Conservation (phyloP, 1,140 invertebrate species). For the Oryctes rhinoceros region DNA sequence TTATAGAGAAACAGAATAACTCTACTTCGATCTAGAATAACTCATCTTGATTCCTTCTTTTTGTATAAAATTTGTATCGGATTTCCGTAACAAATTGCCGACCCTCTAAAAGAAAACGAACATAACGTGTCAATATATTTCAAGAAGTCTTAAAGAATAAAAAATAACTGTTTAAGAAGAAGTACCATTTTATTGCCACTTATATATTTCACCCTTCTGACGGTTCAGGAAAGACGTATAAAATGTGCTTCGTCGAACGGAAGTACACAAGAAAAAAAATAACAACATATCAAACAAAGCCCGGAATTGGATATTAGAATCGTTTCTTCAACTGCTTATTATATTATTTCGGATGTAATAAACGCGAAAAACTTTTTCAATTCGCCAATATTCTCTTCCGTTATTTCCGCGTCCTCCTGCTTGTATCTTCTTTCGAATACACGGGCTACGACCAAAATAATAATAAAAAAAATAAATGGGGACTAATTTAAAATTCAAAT, state of each 20-base stretch:
- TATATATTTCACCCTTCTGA: slow-evolving; percentile 30
- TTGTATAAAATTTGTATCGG: slow-evolving; percentile 26
- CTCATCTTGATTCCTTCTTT: neutral
- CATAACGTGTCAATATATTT: slow-evolving; percentile 37
- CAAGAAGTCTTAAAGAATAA: slow-evolving; percentile 30
- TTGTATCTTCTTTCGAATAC: neutral
- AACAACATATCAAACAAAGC: slow-evolving; percentile 36
- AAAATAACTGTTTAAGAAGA: slow-evolving; percentile 30
- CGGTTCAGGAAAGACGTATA: slow-evolving; percentile 9
- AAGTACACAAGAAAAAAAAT: slow-evolving; percentile 32
- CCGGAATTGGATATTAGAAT: slow-evolving; percentile 36
- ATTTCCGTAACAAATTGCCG: slow-evolving; percentile 28
- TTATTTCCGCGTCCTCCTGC: slow-evolving; percentile 6
- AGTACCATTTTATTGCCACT: slow-evolving; percentile 30
- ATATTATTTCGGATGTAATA: slow-evolving; percentile 37
- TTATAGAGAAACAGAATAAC: neutral
- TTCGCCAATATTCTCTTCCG: slow-evolving; percentile 7
- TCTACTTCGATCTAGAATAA: neutral
- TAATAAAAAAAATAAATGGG: slow-evolving; percentile 33
- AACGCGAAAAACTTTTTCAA: slow-evolving; percentile 35
- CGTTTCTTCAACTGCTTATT: slow-evolving; percentile 36
- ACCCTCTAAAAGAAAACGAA: slow-evolving; percentile 31
- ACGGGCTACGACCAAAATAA: slow-evolving; percentile 11
- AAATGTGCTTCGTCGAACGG: slow-evolving; percentile 22
- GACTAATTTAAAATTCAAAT: slow-evolving; percentile 36